A percentile compares a stretch with the other conserved stretches of the same genome.
Evolutionary conservation across 1,140 invertebrate species (phyloP).

Genomic region (Sinonovacula constricta): DNA sequence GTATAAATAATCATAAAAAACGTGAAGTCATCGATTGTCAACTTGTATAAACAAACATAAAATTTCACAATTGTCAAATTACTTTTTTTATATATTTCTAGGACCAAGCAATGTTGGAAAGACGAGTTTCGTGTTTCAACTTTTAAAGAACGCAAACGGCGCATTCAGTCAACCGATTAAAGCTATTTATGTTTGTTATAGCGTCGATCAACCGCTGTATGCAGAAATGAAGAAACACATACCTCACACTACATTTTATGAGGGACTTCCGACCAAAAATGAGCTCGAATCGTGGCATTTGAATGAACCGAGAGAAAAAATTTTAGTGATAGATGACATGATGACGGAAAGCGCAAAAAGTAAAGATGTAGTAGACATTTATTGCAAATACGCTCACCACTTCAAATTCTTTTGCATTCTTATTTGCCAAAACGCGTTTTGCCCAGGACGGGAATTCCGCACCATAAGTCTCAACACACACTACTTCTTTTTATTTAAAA

Average conservation of each 20-base stretch:
- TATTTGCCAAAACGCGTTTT: conserved; percentile 28
- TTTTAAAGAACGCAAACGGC: conserved; percentile 2
- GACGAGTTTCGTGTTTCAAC: conserved; percentile 5
- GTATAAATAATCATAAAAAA: too few relatives aligned
- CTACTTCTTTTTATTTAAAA: conserved; percentile 39
- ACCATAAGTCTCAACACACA: conserved; percentile 18
- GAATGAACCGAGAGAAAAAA: conserved; percentile 31
- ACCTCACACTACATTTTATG: conserved; percentile 11
- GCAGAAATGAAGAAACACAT: conserved; percentile 18
- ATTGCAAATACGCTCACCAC: conserved; percentile 21
- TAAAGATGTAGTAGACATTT: conserved; percentile 17
- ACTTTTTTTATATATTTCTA: not conserved
- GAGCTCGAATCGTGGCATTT: conserved; percentile 18
- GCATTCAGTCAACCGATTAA: conserved; percentile 25
- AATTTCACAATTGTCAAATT: too few relatives aligned
- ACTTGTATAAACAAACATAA: too few relatives aligned
- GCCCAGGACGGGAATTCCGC: conserved; percentile 17
- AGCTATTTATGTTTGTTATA: conserved; percentile 22
- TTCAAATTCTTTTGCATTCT: conserved; percentile 37
- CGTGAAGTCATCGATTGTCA: not conserved
- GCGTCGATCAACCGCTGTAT: conserved; percentile 19
- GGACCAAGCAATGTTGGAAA: conserved; percentile 18
- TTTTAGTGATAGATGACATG: conserved; percentile 15
- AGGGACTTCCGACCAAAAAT: conserved; percentile 8
- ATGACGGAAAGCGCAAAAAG: conserved; percentile 23